Evolutionary conservation across 2,113 vertebrate genomes (phyloP).

Genomic region (Motacilla tschutschensis): DNA sequence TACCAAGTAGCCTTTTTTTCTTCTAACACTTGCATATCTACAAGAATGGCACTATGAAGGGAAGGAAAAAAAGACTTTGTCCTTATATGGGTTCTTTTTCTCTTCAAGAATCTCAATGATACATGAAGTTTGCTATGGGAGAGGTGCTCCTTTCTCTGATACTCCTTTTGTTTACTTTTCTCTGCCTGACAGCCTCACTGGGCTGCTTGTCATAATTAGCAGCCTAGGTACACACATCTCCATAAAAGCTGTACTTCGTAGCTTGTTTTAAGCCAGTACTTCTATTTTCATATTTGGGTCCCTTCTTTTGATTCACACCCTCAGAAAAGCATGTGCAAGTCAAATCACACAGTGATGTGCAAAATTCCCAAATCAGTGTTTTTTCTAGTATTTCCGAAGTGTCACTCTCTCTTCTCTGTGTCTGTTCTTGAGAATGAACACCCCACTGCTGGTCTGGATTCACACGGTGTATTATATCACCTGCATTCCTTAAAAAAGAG

Average conservation of each 20-base stretch:
- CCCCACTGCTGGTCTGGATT: not conserved
- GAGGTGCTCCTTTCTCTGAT: not conserved
- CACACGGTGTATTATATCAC: not conserved
- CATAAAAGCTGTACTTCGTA: not conserved
- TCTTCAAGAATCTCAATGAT: not conserved
- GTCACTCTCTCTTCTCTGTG: not conserved
- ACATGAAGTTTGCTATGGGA: not conserved
- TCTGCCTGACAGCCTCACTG: not conserved
- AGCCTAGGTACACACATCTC: not conserved
- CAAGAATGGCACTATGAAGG: not conserved
- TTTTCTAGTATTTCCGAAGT: not conserved
- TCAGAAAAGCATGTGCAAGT: not conserved
- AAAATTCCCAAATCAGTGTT: not conserved
- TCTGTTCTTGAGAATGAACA: not conserved
- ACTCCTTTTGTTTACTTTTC: constrained; percentile 19
- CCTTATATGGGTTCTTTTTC: not conserved
- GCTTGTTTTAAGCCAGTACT: not conserved
- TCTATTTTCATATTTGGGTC: not conserved
- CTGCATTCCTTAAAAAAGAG: not conserved
- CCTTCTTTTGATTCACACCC: not conserved
- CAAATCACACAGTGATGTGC: not conserved
- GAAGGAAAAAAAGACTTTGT: not conserved
- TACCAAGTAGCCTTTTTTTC: constrained; percentile 42
- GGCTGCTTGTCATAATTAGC: not conserved
- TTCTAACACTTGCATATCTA: not conserved